Evolutionary conservation across 2,113 vertebrate species (phyloP).

Genomic region (Hepsetus odoe): DNA sequence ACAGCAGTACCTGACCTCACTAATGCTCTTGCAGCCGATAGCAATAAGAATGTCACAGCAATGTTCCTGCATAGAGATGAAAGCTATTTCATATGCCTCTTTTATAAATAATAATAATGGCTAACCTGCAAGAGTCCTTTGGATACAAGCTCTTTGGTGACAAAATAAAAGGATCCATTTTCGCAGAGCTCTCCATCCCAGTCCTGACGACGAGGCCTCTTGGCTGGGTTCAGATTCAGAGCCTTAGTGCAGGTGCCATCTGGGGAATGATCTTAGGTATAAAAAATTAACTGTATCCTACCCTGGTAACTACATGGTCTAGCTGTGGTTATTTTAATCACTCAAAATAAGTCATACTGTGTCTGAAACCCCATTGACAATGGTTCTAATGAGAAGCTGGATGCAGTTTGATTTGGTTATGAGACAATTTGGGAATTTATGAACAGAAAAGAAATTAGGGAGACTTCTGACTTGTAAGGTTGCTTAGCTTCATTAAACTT

Average conservation of each 20-base stretch:
- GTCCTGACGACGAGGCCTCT: conserved; percentile 87
- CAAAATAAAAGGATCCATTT: conserved; percentile 94
- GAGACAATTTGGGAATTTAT: too few relatives aligned
- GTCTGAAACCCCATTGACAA: too few relatives aligned
- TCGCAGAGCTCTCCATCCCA: conserved; percentile 94
- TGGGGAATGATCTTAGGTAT: neutral
- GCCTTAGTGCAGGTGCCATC: conserved; percentile 70
- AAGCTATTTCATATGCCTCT: neutral
- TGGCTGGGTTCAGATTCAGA: conserved; percentile 82
- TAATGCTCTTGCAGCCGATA: neutral
- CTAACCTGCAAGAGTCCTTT: conserved; percentile 83
- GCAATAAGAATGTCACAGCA: too few relatives aligned
- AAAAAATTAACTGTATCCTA: too few relatives aligned
- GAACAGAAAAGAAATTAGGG: too few relatives aligned
- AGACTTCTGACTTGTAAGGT: too few relatives aligned
- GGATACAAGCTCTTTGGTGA: conserved; percentile 77
- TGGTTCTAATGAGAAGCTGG: too few relatives aligned
- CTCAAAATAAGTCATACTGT: too few relatives aligned
- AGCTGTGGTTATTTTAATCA: too few relatives aligned
- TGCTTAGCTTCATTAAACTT: too few relatives aligned
- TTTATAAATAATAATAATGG: neutral
- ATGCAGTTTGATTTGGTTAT: too few relatives aligned
- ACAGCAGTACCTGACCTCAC: neutral
- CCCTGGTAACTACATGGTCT: too few relatives aligned
- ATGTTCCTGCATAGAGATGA: neutral